Conservation (phyloP, 2,113 vertebrate species). For the Atherinomorus stipes region DNA sequence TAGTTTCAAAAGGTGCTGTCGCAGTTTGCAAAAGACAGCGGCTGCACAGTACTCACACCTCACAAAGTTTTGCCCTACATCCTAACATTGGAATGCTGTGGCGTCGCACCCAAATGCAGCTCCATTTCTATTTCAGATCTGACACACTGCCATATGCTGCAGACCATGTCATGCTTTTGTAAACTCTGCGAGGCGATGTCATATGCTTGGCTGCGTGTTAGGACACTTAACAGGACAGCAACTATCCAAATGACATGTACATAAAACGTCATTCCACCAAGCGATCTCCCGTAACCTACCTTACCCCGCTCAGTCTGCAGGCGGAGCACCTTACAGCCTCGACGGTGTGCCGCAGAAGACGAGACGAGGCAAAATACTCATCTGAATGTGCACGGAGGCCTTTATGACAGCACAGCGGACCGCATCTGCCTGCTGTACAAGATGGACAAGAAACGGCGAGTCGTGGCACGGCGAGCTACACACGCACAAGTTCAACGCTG, state of each 20-base stretch:
- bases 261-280: conserved; percentile 58
- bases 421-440: conserved; percentile 73
- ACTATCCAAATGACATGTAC: conserved; percentile 56
- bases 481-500: conserved; percentile 77
- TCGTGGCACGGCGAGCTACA: conserved; percentile 83
- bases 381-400: conserved; percentile 55
- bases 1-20: conserved; percentile 39
- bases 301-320: conserved; percentile 70
- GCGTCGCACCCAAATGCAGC: conserved; percentile 45
- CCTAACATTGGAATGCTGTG: conserved; percentile 46
- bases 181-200: conserved; percentile 39
- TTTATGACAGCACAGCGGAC: conserved; percentile 56
- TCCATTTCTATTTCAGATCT: conserved; percentile 13
- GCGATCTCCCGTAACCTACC: conserved; percentile 63
- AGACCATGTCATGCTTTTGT: conserved; percentile 17
- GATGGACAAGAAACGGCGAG: conserved; percentile 84
- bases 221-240: conserved; percentile 40
- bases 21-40: conserved; percentile 37
- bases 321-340: conserved; percentile 65
- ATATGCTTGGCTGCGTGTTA: conserved; percentile 37
- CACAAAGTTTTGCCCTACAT: conserved; percentile 62
- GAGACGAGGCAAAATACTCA: conserved; percentile 43
- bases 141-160: neutral
- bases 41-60: conserved; percentile 34
- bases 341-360: conserved; percentile 54